Evolutionary conservation across 1,140 invertebrate species (phyloP).

Genomic region (Pinna nobilis): DNA sequence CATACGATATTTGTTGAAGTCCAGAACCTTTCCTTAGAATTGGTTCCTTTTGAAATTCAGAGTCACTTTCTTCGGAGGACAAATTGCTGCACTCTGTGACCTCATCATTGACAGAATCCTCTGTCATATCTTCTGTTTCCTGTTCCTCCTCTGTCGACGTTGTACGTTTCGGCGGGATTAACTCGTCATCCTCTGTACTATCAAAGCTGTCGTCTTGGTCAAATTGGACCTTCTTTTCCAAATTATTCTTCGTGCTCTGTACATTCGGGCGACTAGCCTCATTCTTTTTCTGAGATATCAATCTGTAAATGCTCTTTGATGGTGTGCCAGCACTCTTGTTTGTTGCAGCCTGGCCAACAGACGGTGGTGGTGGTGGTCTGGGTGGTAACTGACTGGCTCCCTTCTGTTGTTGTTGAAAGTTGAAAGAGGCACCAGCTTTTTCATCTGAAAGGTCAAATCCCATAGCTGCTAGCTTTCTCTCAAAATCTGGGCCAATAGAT

Average conservation of each 20-base stretch:
- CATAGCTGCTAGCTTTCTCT: constrained; percentile 66
- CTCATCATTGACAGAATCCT: constrained; percentile 19
- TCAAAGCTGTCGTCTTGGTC: constrained; percentile 63
- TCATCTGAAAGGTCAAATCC: constrained; percentile 67
- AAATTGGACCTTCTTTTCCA: constrained; percentile 48
- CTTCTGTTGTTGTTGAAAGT: constrained; percentile 33
- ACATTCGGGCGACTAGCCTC: constrained; percentile 39
- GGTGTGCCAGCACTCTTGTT: constrained; percentile 20
- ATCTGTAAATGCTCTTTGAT: constrained; percentile 53
- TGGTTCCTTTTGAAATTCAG: constrained; percentile 13
- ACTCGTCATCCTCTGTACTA: constrained; percentile 57
- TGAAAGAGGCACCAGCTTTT: constrained; percentile 34
- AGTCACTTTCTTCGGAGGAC: not conserved
- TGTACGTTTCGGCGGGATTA: constrained; percentile 29
- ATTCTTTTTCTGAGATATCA: constrained; percentile 48
- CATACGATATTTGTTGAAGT: not conserved
- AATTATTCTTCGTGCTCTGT: constrained; percentile 7
- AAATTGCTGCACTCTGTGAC: constrained; percentile 38
- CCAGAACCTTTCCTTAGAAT: no score
- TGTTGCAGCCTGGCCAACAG: not conserved
- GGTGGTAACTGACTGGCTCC: not conserved
- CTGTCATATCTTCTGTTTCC: constrained; percentile 22
- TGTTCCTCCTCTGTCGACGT: constrained; percentile 43
- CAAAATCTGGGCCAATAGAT: constrained; percentile 64
- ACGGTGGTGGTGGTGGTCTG: constrained; percentile 26